Evolutionary conservation across 2,113 vertebrate genomes (phyloP).

Genomic region (Ceyx melanurus): DNA sequence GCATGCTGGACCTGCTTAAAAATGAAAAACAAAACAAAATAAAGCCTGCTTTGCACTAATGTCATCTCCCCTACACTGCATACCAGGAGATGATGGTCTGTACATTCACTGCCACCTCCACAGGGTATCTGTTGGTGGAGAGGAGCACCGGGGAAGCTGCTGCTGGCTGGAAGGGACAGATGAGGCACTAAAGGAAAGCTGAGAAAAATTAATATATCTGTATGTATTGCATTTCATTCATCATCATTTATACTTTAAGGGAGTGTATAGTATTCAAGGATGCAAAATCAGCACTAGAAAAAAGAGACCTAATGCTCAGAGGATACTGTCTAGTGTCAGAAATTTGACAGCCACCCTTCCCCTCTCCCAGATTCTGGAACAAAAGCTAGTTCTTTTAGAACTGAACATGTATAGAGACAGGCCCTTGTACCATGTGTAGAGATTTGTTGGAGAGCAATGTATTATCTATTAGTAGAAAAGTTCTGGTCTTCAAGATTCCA

Average conservation of each 20-base stretch:
- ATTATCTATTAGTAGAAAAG: not conserved
- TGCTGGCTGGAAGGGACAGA: not conserved
- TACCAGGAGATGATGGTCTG: not conserved
- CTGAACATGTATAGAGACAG: not conserved
- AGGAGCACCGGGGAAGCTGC: not conserved
- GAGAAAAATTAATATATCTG: not conserved
- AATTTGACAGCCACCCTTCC: not conserved
- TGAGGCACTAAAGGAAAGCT: not conserved
- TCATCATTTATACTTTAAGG: not conserved
- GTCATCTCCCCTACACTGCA: not conserved
- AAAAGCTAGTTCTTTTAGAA: not conserved
- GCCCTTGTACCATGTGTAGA: not conserved
- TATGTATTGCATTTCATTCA: not conserved
- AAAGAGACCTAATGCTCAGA: not conserved
- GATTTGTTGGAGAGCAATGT: not conserved
- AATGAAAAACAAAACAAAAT: not conserved
- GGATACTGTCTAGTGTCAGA: not conserved
- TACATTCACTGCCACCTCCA: not conserved
- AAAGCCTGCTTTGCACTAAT: not conserved
- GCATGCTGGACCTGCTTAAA: not conserved
- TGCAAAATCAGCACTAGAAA: not conserved
- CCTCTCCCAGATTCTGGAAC: accelerated
- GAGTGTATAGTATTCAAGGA: not conserved
- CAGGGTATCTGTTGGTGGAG: too few species aligned
- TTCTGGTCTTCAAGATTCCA: not conserved